These are phyloP conservation scores for Pherbina coryleti DNA, from an alignment of 2,888 invertebrate species.

Conservation along the genomic window DNA sequence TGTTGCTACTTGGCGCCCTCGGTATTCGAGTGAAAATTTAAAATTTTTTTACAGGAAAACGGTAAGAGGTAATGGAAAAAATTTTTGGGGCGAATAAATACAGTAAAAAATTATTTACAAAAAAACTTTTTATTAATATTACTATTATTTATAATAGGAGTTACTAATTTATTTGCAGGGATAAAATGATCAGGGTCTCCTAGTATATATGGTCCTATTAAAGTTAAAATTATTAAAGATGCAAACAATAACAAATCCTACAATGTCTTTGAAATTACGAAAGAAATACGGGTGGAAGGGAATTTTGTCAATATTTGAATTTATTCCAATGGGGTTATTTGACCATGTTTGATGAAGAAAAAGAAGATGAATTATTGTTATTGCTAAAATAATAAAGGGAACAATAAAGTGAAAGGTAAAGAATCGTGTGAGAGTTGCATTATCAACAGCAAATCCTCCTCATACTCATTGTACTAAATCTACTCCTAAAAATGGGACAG, in stretches of 20 bases:
- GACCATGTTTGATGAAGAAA: slow-evolving; percentile 74
- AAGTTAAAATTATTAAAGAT: no score
- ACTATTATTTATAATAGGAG: no score
- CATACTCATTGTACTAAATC: slow-evolving; percentile 80
- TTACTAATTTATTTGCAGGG: no score
- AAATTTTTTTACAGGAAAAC: no score
- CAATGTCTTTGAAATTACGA: slow-evolving; percentile 75
- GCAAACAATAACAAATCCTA: slow-evolving; percentile 70
- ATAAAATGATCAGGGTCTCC: no score
- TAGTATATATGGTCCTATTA: no score
- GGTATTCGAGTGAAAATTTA: no score
- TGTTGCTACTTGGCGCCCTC: no score
- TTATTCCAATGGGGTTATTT: slow-evolving; percentile 76
- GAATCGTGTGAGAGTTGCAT: slow-evolving; percentile 81
- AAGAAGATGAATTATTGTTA: slow-evolving; percentile 74
- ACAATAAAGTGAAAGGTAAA: slow-evolving; percentile 82
- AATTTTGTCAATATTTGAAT: slow-evolving; percentile 78
- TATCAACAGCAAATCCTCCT: slow-evolving; percentile 82
- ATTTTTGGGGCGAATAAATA: no score
- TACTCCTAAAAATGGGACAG: slow-evolving; percentile 71
- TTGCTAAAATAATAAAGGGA: slow-evolving; percentile 40
- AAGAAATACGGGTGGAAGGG: slow-evolving; percentile 79
- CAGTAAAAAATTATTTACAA: no score
- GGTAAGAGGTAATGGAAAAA: no score
- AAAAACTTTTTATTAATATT: no score